Conservation (phyloP, 2,797 vertebrate species). For the Bovichtus variegatus region DNA sequence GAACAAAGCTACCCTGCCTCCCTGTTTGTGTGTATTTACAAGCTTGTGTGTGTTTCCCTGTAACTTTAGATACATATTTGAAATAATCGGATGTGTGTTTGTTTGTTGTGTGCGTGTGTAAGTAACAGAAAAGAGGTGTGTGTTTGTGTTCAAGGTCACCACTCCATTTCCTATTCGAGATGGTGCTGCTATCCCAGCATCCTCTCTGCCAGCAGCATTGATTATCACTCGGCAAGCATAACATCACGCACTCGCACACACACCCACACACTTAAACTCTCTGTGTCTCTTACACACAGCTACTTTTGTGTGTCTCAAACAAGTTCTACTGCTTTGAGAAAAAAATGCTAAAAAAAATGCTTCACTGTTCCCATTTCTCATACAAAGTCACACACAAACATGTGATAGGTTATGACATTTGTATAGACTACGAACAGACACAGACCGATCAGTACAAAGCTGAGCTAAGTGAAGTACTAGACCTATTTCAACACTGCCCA, state of each 20-base stretch:
- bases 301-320: constrained; percentile 25
- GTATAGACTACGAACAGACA: not conserved
- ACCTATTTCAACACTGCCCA: constrained; percentile 38
- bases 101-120: constrained; percentile 34
- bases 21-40: constrained; percentile 12
- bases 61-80: constrained; percentile 43
- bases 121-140: constrained; percentile 35
- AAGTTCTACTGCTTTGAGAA: constrained; percentile 35
- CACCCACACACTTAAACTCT: constrained; percentile 13
- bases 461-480: constrained; percentile 29
- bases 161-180: constrained; percentile 76
- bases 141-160: constrained; percentile 75
- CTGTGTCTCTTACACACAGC: constrained; percentile 26
- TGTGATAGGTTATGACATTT: constrained; percentile 22
- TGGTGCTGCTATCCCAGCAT: constrained; percentile 75
- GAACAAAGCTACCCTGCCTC: not conserved
- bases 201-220: constrained; percentile 81
- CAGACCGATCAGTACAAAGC: constrained; percentile 9
- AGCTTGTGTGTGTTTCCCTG: constrained; percentile 31
- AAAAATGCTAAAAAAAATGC: constrained; percentile 11
- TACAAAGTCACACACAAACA: constrained; percentile 12
- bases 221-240: constrained; percentile 80
- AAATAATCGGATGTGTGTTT: constrained; percentile 48
- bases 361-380: constrained; percentile 8
- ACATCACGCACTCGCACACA: constrained; percentile 56